These are phyloP conservation scores for Hirtodrosophila alboralis DNA, from an alignment of 2,888 invertebrate species.

Conservation along the genomic window DNA sequence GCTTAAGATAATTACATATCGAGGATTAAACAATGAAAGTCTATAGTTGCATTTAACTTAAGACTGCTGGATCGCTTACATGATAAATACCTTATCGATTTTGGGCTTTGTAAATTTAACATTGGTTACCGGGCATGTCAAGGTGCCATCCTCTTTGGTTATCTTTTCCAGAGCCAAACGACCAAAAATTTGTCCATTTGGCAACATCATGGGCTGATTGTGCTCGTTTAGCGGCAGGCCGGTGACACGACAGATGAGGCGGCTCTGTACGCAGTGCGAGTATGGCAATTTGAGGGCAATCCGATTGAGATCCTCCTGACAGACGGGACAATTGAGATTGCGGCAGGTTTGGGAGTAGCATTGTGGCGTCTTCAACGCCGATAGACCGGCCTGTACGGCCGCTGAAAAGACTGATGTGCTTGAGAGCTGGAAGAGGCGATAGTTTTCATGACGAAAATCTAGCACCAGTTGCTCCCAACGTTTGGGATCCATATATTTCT, in stretches of 20 bases:
- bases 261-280: constrained; percentile 98
- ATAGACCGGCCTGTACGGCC: constrained; percentile 91
- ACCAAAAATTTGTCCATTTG: constrained; percentile 98
- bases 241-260: constrained; percentile 95
- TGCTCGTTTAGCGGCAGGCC: constrained; percentile 97
- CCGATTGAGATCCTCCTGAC: constrained; percentile 93
- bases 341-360: constrained; percentile 89
- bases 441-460: constrained; percentile 97
- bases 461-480: constrained; percentile 94
- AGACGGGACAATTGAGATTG: constrained; percentile 96
- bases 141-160: constrained; percentile 96
- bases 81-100: constrained; percentile 98
- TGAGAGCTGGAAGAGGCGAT: constrained; percentile 96
- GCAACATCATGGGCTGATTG: constrained; percentile 99
- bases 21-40: no score
- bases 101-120: constrained; percentile 95
- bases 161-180: constrained; percentile 95
- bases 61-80: constrained; percentile 86
- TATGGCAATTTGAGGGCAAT: constrained; percentile 94
- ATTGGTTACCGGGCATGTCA: constrained; percentile 97
- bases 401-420: constrained; percentile 96
- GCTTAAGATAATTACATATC: constrained; percentile 41
- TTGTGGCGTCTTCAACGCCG: constrained; percentile 97
- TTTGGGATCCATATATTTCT: constrained; percentile 87
- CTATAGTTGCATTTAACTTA: not conserved